phyloP scores from a whole-genome alignment of 2,797 vertebrate species.

The Phrynocephalus forsythii region DNA sequence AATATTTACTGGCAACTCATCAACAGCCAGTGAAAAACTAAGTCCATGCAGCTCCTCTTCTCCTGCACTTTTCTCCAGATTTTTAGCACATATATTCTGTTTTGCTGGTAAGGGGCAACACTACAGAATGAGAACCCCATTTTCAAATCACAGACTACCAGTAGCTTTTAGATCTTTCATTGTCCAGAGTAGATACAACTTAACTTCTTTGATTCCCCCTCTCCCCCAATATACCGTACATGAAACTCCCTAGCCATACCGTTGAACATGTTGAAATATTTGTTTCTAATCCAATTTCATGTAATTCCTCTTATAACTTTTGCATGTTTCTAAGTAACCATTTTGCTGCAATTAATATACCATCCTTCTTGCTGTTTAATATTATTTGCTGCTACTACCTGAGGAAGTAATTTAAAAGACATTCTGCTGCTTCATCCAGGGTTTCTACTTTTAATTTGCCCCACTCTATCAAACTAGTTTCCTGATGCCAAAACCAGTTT shows the following conservation, averaged over 20 bases:
- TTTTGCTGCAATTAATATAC: neutral
- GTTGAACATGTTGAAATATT: neutral
- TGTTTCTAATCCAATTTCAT: neutral
- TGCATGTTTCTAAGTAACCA: neutral
- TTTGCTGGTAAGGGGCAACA: no score
- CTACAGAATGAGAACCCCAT: no score
- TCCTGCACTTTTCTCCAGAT: neutral
- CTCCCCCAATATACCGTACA: no score
- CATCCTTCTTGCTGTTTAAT: neutral
- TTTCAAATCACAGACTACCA: no score
- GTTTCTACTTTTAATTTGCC: neutral
- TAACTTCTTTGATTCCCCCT: no score
- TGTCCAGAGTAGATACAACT: no score
- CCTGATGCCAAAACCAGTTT: no score
- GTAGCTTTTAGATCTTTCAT: no score
- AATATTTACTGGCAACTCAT: neutral
- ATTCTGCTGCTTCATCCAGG: neutral
- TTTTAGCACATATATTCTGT: neutral
- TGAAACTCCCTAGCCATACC: no score
- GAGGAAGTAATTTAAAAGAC: no score
- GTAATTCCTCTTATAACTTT: neutral
- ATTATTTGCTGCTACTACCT: no score
- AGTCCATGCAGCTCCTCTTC: neutral
- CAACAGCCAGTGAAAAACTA: neutral
- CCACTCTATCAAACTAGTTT: no score